These are phyloP conservation scores for Brachionus rubens DNA, from an alignment of 1,140 invertebrate species.

Conservation along the genomic window DNA sequence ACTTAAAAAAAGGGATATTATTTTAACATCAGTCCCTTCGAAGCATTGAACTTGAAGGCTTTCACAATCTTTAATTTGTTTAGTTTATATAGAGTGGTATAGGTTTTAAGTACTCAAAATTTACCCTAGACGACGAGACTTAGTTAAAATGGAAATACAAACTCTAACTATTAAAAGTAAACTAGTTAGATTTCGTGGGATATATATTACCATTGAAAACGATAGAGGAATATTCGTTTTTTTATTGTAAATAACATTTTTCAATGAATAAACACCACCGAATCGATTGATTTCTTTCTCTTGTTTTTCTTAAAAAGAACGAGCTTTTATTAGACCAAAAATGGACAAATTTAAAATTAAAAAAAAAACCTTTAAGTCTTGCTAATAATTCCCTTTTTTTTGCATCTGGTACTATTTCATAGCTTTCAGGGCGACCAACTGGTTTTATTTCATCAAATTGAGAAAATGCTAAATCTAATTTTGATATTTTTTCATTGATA, in stretches of 20 bases:
- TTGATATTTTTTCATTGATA: conserved; percentile 36
- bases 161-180: no score
- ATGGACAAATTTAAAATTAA: not conserved
- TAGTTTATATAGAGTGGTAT: no score
- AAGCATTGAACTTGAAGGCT: no score
- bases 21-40: no score
- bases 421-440: not conserved
- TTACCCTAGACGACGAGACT: no score
- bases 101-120: no score
- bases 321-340: not conserved
- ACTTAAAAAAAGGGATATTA: no score
- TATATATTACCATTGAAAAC: conserved; percentile 31
- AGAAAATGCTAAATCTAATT: not conserved
- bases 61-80: no score
- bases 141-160: no score
- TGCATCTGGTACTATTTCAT: conserved; percentile 18
- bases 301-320: not conserved
- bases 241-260: conserved; percentile 16
- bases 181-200: no score
- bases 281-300: conserved; percentile 6
- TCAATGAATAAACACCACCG: conserved; percentile 9
- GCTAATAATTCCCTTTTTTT: not conserved
- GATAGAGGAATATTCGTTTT: conserved; percentile 17
- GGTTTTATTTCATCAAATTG: not conserved
- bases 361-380: not conserved